A percentile compares a stretch with the other conserved stretches of the same genome.
Evolutionary conservation across 2,113 vertebrate genomes (phyloP).

Genomic region (Montifringilla adamsi): DNA sequence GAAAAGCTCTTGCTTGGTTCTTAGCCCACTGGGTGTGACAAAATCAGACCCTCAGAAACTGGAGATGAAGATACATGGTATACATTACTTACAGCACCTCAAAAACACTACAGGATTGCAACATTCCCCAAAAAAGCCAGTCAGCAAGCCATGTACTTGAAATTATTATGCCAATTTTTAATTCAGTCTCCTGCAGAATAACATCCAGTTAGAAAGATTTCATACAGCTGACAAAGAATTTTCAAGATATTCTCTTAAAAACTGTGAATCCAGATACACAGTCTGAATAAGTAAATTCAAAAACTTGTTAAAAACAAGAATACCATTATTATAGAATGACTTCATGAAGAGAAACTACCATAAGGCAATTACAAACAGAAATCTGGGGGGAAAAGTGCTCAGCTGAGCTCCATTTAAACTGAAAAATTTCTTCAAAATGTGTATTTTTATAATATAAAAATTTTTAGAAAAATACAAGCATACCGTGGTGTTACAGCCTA

Average conservation of each 20-base stretch:
- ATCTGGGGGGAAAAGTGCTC: background rate
- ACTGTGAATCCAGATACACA: accelerated
- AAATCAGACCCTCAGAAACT: background rate
- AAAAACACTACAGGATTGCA: background rate
- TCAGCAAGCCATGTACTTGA: background rate
- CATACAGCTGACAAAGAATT: background rate
- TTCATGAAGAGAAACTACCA: background rate
- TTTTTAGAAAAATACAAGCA: background rate
- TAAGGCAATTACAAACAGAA: background rate
- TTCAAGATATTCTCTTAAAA: background rate
- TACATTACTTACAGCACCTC: background rate
- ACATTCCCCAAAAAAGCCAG: background rate
- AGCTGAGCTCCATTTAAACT: background rate
- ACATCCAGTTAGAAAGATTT: background rate
- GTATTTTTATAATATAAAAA: background rate
- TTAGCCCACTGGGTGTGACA: background rate
- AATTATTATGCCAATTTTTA: background rate
- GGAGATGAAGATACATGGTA: background rate
- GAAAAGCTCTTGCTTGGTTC: background rate
- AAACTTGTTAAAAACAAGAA: background rate
- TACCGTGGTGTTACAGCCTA: background rate
- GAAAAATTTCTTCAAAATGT: background rate
- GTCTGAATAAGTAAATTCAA: background rate
- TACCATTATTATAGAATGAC: background rate
- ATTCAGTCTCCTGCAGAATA: background rate